phyloP scores from a whole-genome alignment of 2,113 vertebrate species.

The Stercorarius parasiticus region DNA sequence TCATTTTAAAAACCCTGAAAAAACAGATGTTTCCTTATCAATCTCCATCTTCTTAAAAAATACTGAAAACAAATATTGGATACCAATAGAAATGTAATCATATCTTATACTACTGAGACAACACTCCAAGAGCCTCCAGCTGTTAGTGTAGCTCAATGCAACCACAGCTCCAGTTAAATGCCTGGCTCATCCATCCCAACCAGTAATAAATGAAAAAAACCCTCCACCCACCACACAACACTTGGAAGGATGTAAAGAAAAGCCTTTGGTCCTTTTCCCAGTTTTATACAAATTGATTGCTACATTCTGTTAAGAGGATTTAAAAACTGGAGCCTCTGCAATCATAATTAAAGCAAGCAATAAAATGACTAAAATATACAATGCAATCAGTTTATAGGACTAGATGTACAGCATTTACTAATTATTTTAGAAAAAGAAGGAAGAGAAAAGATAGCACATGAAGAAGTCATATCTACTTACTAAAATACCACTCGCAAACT shows the following conservation, averaged over 20 bases:
- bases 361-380: slow-evolving; percentile 61
- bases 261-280: not conserved
- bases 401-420: slow-evolving; percentile 3
- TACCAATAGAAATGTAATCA: not conserved
- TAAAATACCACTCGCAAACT: slow-evolving; percentile 22
- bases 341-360: slow-evolving; percentile 72
- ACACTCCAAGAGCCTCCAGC: not conserved
- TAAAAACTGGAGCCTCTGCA: slow-evolving; percentile 54
- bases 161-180: not conserved
- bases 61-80: not conserved
- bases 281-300: slow-evolving; percentile 28
- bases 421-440: slow-evolving; percentile 43
- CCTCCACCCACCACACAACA: not conserved
- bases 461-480: not conserved
- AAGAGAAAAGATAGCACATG: not conserved
- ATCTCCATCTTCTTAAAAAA: not conserved
- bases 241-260: not conserved
- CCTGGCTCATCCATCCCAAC: not conserved
- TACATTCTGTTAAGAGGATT: slow-evolving; percentile 58
- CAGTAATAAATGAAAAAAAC: not conserved
- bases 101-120: not conserved
- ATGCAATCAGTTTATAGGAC: slow-evolving; percentile 21
- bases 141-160: not conserved
- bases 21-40: not conserved
- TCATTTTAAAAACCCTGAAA: not conserved